phyloP scores from a whole-genome alignment of 2,113 vertebrate species.

The Catharus fuscescens region DNA sequence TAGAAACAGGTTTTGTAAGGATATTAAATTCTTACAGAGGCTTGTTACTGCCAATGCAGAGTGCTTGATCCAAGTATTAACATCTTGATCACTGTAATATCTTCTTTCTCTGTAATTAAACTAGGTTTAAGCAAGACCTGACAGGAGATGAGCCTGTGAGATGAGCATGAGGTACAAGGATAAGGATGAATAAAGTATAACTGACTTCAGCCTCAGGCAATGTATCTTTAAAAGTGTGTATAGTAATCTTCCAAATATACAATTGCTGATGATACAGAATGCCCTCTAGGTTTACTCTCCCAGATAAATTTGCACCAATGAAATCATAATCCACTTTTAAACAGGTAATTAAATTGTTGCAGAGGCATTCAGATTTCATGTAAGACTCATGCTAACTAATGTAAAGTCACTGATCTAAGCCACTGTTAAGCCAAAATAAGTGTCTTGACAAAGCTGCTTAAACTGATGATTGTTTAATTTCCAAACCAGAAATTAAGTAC shows the following conservation, averaged over 20 bases:
- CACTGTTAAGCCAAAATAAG: neutral
- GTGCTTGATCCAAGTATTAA: neutral
- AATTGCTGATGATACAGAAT: neutral
- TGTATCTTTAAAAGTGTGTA: neutral
- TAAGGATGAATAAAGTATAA: neutral
- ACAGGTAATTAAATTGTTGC: neutral
- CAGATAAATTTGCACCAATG: neutral
- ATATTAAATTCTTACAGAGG: neutral
- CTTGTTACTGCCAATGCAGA: neutral
- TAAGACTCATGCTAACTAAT: neutral
- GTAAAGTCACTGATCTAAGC: neutral
- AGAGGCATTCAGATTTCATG: neutral
- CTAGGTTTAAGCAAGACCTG: constrained; percentile 2
- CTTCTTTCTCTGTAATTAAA: constrained; percentile 6
- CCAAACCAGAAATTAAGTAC: neutral
- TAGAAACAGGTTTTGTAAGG: neutral
- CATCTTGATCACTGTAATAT: neutral
- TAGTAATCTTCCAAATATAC: neutral
- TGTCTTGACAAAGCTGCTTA: neutral
- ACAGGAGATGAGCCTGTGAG: neutral
- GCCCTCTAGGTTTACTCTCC: neutral
- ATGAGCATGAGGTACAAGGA: neutral
- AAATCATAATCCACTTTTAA: neutral
- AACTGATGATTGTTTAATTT: neutral
- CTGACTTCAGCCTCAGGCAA: neutral